Evolutionary conservation across 92 coral and sea anemone species (phyloP), one percentile per base, ranked within the genome.

Genomic region (Zoanthus sansibaricus): DNA sequence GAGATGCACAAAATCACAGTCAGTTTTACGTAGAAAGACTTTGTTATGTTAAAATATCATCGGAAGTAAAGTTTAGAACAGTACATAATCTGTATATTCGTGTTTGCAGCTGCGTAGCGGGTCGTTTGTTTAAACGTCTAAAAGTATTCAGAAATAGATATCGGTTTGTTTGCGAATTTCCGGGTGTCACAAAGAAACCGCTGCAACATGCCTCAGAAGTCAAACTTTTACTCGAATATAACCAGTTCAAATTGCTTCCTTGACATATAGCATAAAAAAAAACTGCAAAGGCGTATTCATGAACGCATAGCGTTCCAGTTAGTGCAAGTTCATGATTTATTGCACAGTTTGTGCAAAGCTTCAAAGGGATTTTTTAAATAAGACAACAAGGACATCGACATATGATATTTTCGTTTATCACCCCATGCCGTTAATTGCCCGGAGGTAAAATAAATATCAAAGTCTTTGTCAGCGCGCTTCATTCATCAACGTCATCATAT

Each of bases 141-240:
- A 76, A 76, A 52, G 82, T 51, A 76, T 76, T 76, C 67, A 52
- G 82, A 49, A 76, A 76, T 51, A 32, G 82, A 72, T 76, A 33
- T 18, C 64, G 59, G 42, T 74, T 20, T n/a, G 59, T 48, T 6
- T n/a, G n/a, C 47, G 33, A 74, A 16, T 74, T 49, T 74, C 78
- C 78, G 78, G 78, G 78, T 74, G 78, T 74, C 58, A 20, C n/a
- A 18, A 47, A 14, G 47, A 33, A 48, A 62, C 32, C n/a, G 32
- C 30, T 4, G 1, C 7, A 21, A 17, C 58, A 32, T 33, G 20
- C 17, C 47, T 48, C 31, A 17, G 17, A 74, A 74, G 16, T 74
- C 20, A 47, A 55, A 33, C 30, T 37, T 20, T 25, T 13, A n/a
- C 4, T 74, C 8, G 9, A 9, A 16, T 1, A 45, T 71, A 52